phyloP scores from a whole-genome alignment of 2,797 vertebrate species.

The Xenopus petersii region DNA sequence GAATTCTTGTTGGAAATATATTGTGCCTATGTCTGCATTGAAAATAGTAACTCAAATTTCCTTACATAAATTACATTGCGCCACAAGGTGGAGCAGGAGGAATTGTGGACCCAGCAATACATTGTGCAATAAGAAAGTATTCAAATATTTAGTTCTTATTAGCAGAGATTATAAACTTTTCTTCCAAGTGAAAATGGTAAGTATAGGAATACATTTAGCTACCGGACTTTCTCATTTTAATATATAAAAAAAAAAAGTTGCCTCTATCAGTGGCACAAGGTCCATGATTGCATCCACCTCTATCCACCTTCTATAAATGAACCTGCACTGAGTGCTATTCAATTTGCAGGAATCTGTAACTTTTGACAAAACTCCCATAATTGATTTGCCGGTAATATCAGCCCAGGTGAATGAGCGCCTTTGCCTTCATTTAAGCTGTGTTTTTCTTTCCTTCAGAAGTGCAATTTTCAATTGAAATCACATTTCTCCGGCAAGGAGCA shows the following conservation, averaged over 20 bases:
- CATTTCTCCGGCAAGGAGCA: slow-evolving; percentile 62
- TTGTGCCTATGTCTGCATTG: too few relatives aligned
- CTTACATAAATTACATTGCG: background rate
- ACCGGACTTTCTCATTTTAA: slow-evolving; percentile 63
- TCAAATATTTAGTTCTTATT: background rate
- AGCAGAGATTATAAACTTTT: background rate
- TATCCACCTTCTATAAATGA: slow-evolving; percentile 65
- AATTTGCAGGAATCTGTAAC: slow-evolving; percentile 75
- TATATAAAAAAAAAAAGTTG: slow-evolving; percentile 55
- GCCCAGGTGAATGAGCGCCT: slow-evolving; percentile 68
- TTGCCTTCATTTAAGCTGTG: slow-evolving; percentile 68
- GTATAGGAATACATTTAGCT: background rate
- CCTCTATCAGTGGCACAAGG: slow-evolving; percentile 67
- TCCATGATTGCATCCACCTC: slow-evolving; percentile 76
- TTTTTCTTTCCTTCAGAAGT: slow-evolving; percentile 71
- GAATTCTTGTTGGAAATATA: too few relatives aligned
- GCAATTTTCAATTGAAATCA: slow-evolving; percentile 70
- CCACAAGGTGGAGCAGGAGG: background rate
- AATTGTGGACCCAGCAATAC: background rate
- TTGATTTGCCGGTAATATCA: slow-evolving; percentile 76
- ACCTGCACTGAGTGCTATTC: slow-evolving; percentile 73
- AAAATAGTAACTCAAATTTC: background rate
- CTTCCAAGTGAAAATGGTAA: background rate
- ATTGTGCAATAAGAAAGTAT: background rate
- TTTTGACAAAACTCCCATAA: slow-evolving; percentile 68